Evolutionary conservation across 1,140 invertebrate species (phyloP), one percentile per base, ranked within the genome.

Genomic region (Caenorhabditis elegans): DNA sequence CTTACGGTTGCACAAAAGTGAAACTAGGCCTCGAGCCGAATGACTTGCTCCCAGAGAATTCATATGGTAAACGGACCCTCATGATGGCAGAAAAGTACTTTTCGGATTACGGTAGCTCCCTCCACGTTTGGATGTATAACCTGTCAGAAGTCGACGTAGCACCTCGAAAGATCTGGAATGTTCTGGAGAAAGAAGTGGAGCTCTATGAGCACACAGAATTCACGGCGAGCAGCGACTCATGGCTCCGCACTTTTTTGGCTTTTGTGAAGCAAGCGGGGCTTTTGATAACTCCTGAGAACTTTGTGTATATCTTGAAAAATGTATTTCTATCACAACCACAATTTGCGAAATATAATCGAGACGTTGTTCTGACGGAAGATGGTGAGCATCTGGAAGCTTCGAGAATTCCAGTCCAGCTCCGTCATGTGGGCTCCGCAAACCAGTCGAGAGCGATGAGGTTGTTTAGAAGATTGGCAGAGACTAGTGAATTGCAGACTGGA

Each of bases 171-270:
- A 76, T 88, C 4, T 88, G 87, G 87, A 80, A 78, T 19, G 87
- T 89, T 24, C 47, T 88, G 48, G 84, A 88, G 47, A 84, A 85
- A 55, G 87, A 88, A 80, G 83, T 88, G 8, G 87, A 88, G 55
- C 80, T 88, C 15, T 88, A 88, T 79, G 87, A 88, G 51, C 85
- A 86, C 75, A 86, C 86, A n/a, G 89, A 88, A 78, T 89, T 87
- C 65, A 87, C 89, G 17, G 88, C 91, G 95, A 93, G 94, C 96
- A 1, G 93, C 95, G 0, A 92, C 96, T 55, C 93, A 92, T 76
- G 95, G 95, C 90, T 97, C 0, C 92, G 95, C 81, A 93, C 93
- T n/a, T 97, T 95, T 86, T 90, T 95, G 0, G 93, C 92, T 31
- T 96, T 95, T 87, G 91, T 94, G 0, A 92, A 93, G 2, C 91